Base-by-base conservation (phyloP, 2,797 vertebrate genomes). In the Somateria mollissima region DNA sequence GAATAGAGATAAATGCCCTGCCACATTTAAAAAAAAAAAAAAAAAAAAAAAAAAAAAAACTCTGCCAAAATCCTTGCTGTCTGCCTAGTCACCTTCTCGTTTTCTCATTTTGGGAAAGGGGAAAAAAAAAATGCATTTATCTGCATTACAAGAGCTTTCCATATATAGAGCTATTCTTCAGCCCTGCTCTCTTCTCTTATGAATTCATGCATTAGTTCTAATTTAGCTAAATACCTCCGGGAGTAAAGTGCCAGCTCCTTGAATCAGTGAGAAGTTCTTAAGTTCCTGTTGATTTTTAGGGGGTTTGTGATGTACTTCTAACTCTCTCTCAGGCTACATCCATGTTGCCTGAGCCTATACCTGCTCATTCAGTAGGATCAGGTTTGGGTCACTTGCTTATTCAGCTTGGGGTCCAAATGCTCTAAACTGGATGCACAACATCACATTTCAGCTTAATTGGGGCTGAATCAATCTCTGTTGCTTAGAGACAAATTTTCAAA, bases 71-170 rank as follows among this genome's bases (percentile, higher is more conserved):
- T 72, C 66, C 70, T 74, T 84, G n/a, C 60, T 88, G 37, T 91
- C 57, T 75, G 57, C 65, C 41, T 94, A 60, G 7, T n/a, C 62
- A n/a, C 6, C 47, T 6, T 92, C 82, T 82, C 14, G 5, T 74
- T 71, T 37, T 92, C 84, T 82, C 20, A 6, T 74, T 71, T 43
- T 58, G 39, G 11, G 34, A 34, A 56, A 89, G 54, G 41, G 83
- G 70, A 77, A 72, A 91, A 93, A 83, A 36, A 72, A 91, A 61
- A 73, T 75, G 8, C 51, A 28, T 80, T 83, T 83, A 24, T 84
- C 84, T 93, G 36, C 27, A 32, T 45, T 60, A 57, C 69, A 94
- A 85, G 70, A 90, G 36, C 20, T 93, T 97, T 96, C 94, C 92
- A 85, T 80, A 87, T 94, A 93, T 72, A 72, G 58, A 87, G 24